Evolutionary conservation across 2,888 invertebrate genomes (phyloP).

Genomic region (Fragum whitleyi): DNA sequence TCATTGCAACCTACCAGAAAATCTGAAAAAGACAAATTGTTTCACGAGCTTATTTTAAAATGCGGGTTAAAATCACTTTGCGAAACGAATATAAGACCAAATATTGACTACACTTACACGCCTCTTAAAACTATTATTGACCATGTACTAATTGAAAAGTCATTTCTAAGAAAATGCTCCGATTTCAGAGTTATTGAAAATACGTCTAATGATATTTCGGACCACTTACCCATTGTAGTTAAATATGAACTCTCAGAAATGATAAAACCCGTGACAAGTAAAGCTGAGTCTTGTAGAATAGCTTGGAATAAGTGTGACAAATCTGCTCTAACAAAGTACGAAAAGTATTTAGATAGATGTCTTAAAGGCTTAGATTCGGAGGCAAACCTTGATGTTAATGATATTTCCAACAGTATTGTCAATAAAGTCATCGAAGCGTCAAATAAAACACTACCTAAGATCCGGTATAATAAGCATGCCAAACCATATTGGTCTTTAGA

Average conservation of each 20-base stretch:
- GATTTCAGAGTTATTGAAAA: neutral
- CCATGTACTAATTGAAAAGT: conserved; percentile 23
- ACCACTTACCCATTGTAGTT: conserved; percentile 10
- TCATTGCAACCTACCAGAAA: neutral
- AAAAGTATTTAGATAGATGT: neutral
- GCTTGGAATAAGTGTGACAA: neutral
- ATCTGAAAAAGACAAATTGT: neutral
- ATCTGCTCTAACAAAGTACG: neutral
- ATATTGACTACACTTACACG: conserved; percentile 17
- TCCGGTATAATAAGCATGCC: neutral
- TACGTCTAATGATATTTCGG: conserved; percentile 3
- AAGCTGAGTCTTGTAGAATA: neutral
- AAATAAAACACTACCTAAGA: neutral
- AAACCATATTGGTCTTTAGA: conserved; percentile 2
- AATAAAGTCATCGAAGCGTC: conserved; percentile 5
- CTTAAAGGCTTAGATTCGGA: neutral
- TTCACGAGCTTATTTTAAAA: neutral
- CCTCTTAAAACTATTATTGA: conserved; percentile 5
- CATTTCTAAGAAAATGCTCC: neutral
- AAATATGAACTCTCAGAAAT: neutral
- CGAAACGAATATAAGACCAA: neutral
- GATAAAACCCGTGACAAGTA: neutral
- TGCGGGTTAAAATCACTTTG: conserved; percentile 4
- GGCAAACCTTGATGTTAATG: neutral
- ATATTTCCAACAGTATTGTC: neutral